These are phyloP conservation scores for Abramis brama DNA, from an alignment of 2,113 vertebrate genomes.

Conservation along the genomic window DNA sequence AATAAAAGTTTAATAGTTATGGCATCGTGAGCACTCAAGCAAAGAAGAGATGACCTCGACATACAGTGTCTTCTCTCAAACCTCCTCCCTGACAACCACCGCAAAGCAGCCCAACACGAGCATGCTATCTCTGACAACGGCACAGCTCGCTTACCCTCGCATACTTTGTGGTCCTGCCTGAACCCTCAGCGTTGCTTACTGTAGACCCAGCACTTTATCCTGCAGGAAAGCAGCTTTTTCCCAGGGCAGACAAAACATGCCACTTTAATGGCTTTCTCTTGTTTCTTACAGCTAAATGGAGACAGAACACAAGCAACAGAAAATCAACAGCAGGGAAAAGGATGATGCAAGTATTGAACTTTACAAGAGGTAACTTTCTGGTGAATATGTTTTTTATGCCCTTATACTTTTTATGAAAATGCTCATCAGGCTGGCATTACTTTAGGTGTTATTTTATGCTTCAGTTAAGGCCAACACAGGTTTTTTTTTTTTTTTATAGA, in stretches of 20 bases:
- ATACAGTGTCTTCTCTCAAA: constrained; percentile 8
- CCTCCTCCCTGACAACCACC: constrained; percentile 34
- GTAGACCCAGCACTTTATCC: constrained; percentile 26
- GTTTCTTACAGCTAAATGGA: constrained; percentile 27
- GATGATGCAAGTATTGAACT: constrained; percentile 20
- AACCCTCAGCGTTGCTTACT: constrained; percentile 28
- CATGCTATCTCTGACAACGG: constrained; percentile 7
- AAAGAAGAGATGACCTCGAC: constrained; percentile 13
- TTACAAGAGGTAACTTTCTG: constrained; percentile 39
- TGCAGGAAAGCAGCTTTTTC: constrained; percentile 29
- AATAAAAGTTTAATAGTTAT: constrained; percentile 47
- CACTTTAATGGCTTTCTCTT: constrained; percentile 50
- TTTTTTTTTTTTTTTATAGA: background rate
- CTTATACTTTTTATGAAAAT: constrained; percentile 13
- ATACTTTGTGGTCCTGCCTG: constrained; percentile 6
- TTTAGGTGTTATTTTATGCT: constrained; percentile 4
- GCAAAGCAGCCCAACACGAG: constrained; percentile 21
- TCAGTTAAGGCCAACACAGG: background rate
- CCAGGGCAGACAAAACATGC: constrained; percentile 22
- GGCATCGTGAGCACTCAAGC: constrained; percentile 36
- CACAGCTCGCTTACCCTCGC: constrained; percentile 11
- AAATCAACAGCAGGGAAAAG: constrained; percentile 22
- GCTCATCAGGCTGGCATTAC: background rate
- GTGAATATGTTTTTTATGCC: constrained; percentile 3
- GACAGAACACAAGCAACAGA: constrained; percentile 16